phyloP scores from a whole-genome alignment of 2,113 vertebrate species.

The Clarias magur region DNA sequence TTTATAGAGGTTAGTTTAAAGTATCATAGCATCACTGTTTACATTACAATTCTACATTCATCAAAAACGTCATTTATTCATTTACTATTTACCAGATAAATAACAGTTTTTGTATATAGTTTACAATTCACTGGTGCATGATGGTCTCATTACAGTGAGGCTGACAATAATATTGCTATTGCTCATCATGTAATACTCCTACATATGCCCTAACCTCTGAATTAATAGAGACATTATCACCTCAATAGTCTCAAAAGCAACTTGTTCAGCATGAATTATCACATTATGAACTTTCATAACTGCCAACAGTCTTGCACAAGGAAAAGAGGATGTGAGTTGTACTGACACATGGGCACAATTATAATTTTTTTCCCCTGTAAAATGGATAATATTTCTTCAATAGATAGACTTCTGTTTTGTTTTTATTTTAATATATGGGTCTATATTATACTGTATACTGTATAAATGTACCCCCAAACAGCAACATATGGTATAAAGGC shows the following conservation, averaged over 20 bases:
- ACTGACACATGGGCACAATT: slow-evolving; percentile 2
- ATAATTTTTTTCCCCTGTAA: not conserved
- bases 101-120: slow-evolving; percentile 55
- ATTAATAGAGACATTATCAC: slow-evolving; percentile 38
- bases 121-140: slow-evolving; percentile 65
- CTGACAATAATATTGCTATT: slow-evolving; percentile 10
- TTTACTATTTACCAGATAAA: slow-evolving; percentile 12
- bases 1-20: not conserved
- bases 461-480: not conserved
- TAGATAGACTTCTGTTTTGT: not conserved
- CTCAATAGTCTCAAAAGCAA: not conserved
- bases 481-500: not conserved
- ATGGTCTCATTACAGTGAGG: not conserved
- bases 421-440: not conserved
- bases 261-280: slow-evolving; percentile 29
- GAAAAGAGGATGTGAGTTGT: not conserved
- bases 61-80: not conserved
- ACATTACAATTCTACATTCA: not conserved
- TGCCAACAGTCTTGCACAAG: not conserved
- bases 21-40: not conserved
- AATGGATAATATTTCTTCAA: not conserved
- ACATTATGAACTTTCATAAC: slow-evolving; percentile 3
- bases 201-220: slow-evolving; percentile 7
- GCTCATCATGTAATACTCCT: not conserved
- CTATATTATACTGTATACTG: too few relatives aligned